Percentiles rank a stretch among this genome's conserved stretches.
These are phyloP conservation scores for Poecile atricapillus DNA, from an alignment of 2,113 vertebrate species.

Conservation along the genomic window DNA sequence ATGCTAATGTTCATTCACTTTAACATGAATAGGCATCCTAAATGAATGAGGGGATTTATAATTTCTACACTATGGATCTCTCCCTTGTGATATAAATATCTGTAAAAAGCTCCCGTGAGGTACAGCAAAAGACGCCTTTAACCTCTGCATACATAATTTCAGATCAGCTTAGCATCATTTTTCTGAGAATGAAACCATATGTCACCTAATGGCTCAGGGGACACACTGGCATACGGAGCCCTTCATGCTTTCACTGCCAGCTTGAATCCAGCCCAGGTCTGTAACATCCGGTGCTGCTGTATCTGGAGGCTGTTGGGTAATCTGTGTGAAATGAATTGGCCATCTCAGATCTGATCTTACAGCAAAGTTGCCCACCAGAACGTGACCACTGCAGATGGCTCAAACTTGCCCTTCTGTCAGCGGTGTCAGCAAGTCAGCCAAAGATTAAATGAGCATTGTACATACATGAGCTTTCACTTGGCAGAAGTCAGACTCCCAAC, in stretches of 20 bases:
- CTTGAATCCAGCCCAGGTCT: constrained; percentile 13
- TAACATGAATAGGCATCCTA: background rate
- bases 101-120: background rate
- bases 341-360: background rate
- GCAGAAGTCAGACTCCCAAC: background rate
- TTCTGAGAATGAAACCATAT: constrained; percentile 31
- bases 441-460: background rate
- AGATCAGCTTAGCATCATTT: constrained; percentile 7
- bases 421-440: background rate
- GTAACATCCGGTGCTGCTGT: background rate
- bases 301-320: background rate
- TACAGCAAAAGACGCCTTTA: background rate
- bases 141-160: constrained; percentile 31
- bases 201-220: constrained; percentile 26
- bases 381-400: background rate
- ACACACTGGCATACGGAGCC: background rate
- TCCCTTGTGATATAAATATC: background rate
- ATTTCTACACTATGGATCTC: background rate
- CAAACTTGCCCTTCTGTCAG: background rate
- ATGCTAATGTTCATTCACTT: background rate
- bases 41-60: background rate
- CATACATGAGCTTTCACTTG: background rate
- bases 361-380: background rate
- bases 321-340: background rate
- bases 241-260: background rate